phyloP scores from a whole-genome alignment of 1,140 invertebrate species.

The Drosophila lacertosa region DNA sequence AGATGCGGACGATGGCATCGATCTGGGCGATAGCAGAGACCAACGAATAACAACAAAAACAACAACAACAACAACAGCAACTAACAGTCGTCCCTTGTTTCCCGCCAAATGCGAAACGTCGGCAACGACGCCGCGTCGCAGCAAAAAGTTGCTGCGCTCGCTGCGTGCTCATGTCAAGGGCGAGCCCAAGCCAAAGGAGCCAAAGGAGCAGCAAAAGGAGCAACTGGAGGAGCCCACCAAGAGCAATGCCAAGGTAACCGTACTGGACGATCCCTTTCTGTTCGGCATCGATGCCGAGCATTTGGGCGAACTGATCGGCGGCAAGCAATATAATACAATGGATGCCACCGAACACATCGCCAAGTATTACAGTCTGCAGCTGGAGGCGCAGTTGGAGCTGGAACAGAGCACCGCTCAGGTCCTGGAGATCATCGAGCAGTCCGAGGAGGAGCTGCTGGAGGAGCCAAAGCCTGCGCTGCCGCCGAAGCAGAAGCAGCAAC shows the following conservation, averaged over 20 bases:
- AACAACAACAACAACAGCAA: constrained; percentile 10
- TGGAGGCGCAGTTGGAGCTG: constrained; percentile 29
- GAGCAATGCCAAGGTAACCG: constrained; percentile 73
- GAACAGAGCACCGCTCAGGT: constrained; percentile 51
- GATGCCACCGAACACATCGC: constrained; percentile 67
- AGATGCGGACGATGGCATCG: constrained; percentile 76
- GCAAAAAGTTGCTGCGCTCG: constrained; percentile 77
- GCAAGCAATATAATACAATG: constrained; percentile 63
- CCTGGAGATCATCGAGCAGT: constrained; percentile 70
- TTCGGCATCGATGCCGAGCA: constrained; percentile 82
- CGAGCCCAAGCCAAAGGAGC: constrained; percentile 35
- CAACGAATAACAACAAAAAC: constrained; percentile 7
- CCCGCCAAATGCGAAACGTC: constrained; percentile 59
- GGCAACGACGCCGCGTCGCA: constrained; percentile 51
- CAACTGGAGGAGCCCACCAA: constrained; percentile 60
- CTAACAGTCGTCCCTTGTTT: constrained; percentile 61
- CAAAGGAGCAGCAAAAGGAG: constrained; percentile 4
- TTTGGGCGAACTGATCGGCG: constrained; percentile 69
- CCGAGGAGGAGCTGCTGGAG: constrained; percentile 46
- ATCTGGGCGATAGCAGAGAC: constrained; percentile 57
- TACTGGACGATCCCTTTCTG: constrained; percentile 83
- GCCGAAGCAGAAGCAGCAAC: constrained; percentile 70
- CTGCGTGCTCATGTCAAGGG: constrained; percentile 65
- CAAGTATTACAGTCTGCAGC: constrained; percentile 57
- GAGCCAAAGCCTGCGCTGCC: constrained; percentile 69